These are phyloP conservation scores for Leucozona laternaria DNA, from an alignment of 2,888 invertebrate genomes.

Conservation along the genomic window DNA sequence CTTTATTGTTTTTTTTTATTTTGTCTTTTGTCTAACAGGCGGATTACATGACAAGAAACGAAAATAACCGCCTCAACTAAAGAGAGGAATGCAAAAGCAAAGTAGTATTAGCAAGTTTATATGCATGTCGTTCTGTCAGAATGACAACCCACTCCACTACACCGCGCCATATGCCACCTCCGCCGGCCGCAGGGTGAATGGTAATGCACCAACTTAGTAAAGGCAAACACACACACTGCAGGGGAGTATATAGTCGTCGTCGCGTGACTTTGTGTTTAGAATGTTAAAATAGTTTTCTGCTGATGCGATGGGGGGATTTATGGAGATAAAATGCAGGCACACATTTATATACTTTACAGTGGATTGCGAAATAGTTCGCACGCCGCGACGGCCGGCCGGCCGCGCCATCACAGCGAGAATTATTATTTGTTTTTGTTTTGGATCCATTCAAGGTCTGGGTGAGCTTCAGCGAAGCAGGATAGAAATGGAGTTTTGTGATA, in stretches of 20 bases:
- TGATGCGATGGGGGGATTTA: constrained; percentile 37
- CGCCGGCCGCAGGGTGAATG: constrained; percentile 6
- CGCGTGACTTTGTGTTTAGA: constrained; percentile 70
- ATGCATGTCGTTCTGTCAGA: constrained; percentile 35
- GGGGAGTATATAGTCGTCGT: constrained; percentile 45
- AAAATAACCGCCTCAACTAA: constrained; percentile 40
- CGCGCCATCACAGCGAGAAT: not conserved
- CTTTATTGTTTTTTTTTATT: constrained; percentile 18
- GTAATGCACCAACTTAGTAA: constrained; percentile 1
- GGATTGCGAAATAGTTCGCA: constrained; percentile 62
- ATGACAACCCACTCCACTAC: not conserved
- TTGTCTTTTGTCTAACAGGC: constrained; percentile 49
- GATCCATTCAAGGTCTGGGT: constrained; percentile 46
- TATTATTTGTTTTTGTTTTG: constrained; percentile 15
- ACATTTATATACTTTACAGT: constrained; percentile 39
- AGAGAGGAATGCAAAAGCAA: constrained; percentile 24
- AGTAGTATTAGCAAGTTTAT: constrained; percentile 54
- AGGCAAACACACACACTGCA: constrained; percentile 30
- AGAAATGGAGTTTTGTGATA: not conserved
- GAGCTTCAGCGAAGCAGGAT: not conserved
- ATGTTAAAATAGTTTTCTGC: constrained; percentile 64
- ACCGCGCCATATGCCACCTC: not conserved
- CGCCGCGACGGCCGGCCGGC: not conserved
- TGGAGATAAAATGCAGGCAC: constrained; percentile 11
- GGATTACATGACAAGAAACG: constrained; percentile 64